A percentile compares a stretch with the other conserved stretches of the same genome.
Evolutionary conservation across 2,113 vertebrate species (phyloP).

Genomic region (Embiotoca jacksoni): DNA sequence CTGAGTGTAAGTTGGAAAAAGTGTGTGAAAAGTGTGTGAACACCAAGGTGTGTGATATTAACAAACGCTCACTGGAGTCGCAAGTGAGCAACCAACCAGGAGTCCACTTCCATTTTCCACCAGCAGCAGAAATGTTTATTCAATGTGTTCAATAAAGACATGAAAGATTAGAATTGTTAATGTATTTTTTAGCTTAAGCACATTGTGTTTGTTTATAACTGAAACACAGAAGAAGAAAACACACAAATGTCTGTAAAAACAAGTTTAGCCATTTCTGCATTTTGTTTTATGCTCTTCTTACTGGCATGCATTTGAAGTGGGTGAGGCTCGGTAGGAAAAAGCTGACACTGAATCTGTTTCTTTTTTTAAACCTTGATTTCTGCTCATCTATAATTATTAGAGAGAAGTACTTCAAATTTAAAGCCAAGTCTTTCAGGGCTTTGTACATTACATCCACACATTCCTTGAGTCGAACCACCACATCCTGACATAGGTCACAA

Average conservation of each 20-base stretch:
- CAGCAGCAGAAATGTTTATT: neutral
- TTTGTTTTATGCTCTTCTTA: too few species aligned
- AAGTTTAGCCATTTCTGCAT: too few species aligned
- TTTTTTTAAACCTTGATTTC: too few species aligned
- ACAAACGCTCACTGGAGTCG: neutral
- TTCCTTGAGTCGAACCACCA: slow-evolving; percentile 30
- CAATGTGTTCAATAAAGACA: neutral
- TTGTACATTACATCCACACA: slow-evolving; percentile 1
- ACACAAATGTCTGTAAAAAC: too few species aligned
- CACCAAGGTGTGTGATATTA: neutral
- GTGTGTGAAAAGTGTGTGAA: neutral
- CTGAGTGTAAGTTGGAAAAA: neutral
- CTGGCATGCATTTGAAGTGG: too few species aligned
- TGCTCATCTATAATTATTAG: neutral
- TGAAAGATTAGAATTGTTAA: neutral
- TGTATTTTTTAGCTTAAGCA: neutral
- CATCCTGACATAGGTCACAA: slow-evolving; percentile 40
- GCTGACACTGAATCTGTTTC: too few species aligned
- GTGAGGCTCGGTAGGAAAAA: too few species aligned
- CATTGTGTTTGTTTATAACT: neutral
- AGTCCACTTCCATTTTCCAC: neutral
- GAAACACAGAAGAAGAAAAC: neutral
- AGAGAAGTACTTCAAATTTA: too few species aligned
- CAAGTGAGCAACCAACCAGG: neutral
- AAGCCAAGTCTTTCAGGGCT: neutral